Evolutionary conservation across 2,888 invertebrate genomes (phyloP).

Genomic region (Drosophila koepferae): DNA sequence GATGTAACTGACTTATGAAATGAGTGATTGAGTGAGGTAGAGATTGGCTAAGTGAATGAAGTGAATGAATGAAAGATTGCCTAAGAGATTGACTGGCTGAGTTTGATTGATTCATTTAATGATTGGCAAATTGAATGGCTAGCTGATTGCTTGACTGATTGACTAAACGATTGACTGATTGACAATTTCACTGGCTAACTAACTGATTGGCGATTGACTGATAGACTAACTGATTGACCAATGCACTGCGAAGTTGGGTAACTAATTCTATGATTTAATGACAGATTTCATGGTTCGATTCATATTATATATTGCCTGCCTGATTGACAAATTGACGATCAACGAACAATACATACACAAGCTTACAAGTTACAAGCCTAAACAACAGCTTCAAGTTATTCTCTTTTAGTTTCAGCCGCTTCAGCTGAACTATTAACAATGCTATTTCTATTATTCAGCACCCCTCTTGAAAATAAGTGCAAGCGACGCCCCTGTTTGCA

Average conservation of each 20-base stretch:
- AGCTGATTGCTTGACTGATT: neutral
- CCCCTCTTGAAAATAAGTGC: neutral
- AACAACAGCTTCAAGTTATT: neutral
- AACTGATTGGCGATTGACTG: neutral
- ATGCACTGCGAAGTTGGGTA: neutral
- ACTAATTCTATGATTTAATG: neutral
- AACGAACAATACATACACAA: too few species aligned
- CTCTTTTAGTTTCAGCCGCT: too few species aligned
- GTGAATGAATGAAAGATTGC: neutral
- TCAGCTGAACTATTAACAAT: neutral
- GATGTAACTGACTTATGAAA: neutral
- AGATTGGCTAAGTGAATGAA: neutral
- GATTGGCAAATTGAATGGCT: neutral
- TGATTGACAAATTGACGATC: neutral
- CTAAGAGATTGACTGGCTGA: neutral
- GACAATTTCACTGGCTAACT: neutral
- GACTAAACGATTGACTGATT: neutral
- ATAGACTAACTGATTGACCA: neutral
- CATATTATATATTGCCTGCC: neutral
- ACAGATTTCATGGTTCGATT: neutral
- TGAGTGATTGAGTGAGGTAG: neutral
- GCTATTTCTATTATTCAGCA: neutral
- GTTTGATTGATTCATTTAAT: too few species aligned
- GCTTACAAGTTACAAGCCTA: too few species aligned
- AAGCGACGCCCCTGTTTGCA: constrained; percentile 22